phyloP scores from a whole-genome alignment of 2,113 vertebrate species.

The Amphilophus citrinellus region DNA sequence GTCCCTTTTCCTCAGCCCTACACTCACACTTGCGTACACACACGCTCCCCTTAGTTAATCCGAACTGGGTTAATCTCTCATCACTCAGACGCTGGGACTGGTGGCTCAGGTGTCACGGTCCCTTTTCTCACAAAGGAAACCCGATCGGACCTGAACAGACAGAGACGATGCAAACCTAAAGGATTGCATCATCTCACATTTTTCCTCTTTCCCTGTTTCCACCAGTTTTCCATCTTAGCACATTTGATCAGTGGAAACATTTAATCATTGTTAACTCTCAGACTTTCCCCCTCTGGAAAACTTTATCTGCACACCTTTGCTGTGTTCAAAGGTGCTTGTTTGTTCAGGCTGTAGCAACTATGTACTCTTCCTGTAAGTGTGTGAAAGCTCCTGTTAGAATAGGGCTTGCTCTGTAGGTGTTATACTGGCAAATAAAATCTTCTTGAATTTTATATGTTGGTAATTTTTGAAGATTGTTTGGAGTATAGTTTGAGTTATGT shows the following conservation, averaged over 20 bases:
- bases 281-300: neutral
- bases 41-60: constrained; percentile 30
- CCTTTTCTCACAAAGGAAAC: constrained; percentile 52
- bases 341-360: neutral
- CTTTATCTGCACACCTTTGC: neutral
- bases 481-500: neutral
- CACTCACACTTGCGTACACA: neutral
- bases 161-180: constrained; percentile 9
- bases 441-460: neutral
- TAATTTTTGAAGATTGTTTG: neutral
- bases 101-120: constrained; percentile 54
- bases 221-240: neutral
- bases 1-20: constrained; percentile 9
- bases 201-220: no score
- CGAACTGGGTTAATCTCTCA: constrained; percentile 59
- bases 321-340: neutral
- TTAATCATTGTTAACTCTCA: no score
- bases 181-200: neutral
- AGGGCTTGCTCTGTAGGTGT: neutral
- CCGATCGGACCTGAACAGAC: constrained; percentile 31
- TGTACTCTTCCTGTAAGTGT: neutral
- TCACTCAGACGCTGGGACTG: constrained; percentile 14
- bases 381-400: neutral
- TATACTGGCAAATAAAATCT: neutral
- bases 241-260: neutral